A percentile compares a stretch with the other conserved stretches of the same genome.
Conservation (phyloP, 1,140 invertebrate species). For the Limonius californicus region DNA sequence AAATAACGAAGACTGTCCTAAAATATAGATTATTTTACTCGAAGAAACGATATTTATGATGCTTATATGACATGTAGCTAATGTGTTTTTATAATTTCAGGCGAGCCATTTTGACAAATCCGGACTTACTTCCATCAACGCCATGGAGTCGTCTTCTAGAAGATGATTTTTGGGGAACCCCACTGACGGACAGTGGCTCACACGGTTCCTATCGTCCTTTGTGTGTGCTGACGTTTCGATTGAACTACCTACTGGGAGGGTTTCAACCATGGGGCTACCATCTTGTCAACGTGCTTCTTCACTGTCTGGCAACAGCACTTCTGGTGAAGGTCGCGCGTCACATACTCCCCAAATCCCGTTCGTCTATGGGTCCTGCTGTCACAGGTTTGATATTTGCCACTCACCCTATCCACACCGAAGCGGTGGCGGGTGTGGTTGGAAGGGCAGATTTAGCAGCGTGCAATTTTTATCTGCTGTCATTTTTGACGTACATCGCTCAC, state of each 20-base stretch:
- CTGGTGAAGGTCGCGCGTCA: conserved; percentile 69
- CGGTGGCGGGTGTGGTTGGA: conserved; percentile 92
- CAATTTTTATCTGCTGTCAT: conserved; percentile 83
- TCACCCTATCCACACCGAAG: conserved; percentile 95
- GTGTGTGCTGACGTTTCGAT: conserved; percentile 88
- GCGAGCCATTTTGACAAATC: conserved; percentile 83
- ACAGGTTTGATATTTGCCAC: conserved; percentile 88
- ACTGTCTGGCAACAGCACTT: conserved; percentile 74
- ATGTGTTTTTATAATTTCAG: too few species aligned
- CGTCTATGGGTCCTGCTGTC: conserved; percentile 64
- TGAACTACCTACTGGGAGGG: conserved; percentile 84
- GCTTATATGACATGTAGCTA: too few species aligned
- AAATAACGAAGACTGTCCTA: too few species aligned
- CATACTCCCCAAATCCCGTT: conserved; percentile 57
- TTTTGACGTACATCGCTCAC: conserved; percentile 73
- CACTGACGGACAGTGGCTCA: conserved; percentile 76
- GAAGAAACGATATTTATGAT: too few species aligned
- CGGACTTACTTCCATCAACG: conserved; percentile 72
- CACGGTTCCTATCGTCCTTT: conserved; percentile 92
- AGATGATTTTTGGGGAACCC: conserved; percentile 93
- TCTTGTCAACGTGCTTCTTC: conserved; percentile 82
- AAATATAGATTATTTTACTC: too few species aligned
- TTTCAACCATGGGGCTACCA: conserved; percentile 89
- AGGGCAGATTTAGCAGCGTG: conserved; percentile 90
- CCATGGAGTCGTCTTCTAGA: conserved; percentile 69